Conservation (phyloP, 2,797 vertebrate species). For the Brotula barbata region DNA sequence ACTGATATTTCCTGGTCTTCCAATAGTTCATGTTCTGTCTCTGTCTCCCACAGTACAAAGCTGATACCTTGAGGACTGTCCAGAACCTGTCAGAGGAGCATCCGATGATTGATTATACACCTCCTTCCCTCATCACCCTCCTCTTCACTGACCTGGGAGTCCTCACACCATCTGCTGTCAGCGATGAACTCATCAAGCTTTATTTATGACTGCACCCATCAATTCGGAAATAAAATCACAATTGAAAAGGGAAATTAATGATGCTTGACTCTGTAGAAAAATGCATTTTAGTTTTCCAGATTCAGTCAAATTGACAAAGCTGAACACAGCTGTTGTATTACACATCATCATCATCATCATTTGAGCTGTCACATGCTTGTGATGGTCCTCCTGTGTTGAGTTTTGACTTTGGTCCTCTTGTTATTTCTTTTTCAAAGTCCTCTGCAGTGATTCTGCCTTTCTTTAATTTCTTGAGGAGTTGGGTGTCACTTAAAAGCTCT, state of each 20-base stretch:
- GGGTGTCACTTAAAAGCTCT: constrained; percentile 89
- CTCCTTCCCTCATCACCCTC: constrained; percentile 92
- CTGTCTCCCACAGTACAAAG: constrained; percentile 87
- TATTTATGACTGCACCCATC: constrained; percentile 82
- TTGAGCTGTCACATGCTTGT: not conserved
- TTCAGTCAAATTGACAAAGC: not conserved
- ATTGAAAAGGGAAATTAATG: not conserved
- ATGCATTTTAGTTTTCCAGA: too few species aligned
- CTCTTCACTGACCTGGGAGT: constrained; percentile 97
- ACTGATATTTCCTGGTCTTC: too few species aligned
- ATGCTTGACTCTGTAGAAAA: not conserved
- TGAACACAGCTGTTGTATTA: not conserved
- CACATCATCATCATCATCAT: not conserved
- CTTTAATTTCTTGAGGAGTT: constrained; percentile 91
- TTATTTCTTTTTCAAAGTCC: constrained; percentile 88
- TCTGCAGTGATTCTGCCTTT: constrained; percentile 90
- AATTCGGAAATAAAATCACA: constrained; percentile 45
- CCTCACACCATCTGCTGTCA: constrained; percentile 94
- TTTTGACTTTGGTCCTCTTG: constrained; percentile 26
- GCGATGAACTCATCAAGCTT: constrained; percentile 97
- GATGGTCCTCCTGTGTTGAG: not conserved
- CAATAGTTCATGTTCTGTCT: too few species aligned
- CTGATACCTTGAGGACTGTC: constrained; percentile 84
- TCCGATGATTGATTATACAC: constrained; percentile 94
- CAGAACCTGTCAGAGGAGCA: constrained; percentile 88